Evolutionary conservation across 2,113 vertebrate species (phyloP).

Genomic region (Geococcyx californianus): DNA sequence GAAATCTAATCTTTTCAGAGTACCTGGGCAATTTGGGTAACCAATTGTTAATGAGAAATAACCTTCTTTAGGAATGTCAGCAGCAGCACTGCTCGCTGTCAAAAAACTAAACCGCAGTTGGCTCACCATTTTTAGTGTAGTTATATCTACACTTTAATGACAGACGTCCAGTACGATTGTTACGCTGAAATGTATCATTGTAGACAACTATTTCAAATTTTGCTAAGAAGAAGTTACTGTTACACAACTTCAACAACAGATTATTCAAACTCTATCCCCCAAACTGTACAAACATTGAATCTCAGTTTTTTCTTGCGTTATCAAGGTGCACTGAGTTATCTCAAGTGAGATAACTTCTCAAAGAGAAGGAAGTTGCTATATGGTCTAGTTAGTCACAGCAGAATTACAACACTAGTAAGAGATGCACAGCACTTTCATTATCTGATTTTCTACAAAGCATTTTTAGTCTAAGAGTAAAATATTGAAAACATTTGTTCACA

Average conservation of each 20-base stretch:
- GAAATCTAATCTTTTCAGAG: background rate
- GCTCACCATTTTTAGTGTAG: background rate
- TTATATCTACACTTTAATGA: background rate
- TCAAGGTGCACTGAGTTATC: background rate
- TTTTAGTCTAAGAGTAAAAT: background rate
- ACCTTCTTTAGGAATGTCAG: background rate
- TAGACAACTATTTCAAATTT: background rate
- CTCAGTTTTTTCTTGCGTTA: background rate
- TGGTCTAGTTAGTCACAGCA: background rate
- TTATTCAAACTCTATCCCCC: background rate
- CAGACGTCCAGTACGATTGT: background rate
- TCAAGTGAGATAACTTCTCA: background rate
- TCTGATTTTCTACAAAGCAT: background rate
- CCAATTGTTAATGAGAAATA: background rate
- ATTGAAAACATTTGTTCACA: background rate
- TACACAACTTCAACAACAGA: background rate
- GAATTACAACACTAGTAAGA: background rate
- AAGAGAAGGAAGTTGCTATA: background rate
- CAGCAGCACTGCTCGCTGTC: background rate
- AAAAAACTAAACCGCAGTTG: background rate
- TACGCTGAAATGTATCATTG: background rate
- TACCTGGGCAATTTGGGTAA: background rate
- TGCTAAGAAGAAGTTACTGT: background rate
- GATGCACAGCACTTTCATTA: background rate
- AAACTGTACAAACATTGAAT: background rate